Percentiles rank a stretch among this genome's conserved stretches.
phyloP scores from a whole-genome alignment of 2,888 invertebrate species.

The Balanococcus diminutus region DNA sequence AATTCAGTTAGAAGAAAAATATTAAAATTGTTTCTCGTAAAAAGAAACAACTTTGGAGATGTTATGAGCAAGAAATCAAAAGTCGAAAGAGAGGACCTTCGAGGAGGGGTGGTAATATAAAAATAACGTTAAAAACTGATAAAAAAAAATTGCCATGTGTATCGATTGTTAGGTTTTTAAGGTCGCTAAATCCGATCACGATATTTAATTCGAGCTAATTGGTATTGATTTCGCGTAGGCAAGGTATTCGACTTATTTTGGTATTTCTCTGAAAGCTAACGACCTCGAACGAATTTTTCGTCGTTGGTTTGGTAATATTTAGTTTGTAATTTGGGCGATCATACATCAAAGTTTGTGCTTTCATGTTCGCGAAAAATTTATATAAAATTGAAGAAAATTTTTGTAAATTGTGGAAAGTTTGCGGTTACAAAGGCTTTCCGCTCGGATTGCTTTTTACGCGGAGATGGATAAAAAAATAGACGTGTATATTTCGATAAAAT shows the following conservation, averaged over 20 bases:
- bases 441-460: neutral
- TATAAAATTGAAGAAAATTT: neutral
- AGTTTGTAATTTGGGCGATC: neutral
- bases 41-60: too few species aligned
- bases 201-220: neutral
- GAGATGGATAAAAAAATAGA: neutral
- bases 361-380: neutral
- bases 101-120: too few species aligned
- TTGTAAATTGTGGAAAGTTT: neutral
- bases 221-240: neutral
- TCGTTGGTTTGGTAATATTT: neutral
- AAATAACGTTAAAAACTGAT: too few species aligned
- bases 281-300: neutral
- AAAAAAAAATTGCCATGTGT: too few species aligned
- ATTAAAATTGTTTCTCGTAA: too few species aligned
- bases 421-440: neutral
- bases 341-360: neutral
- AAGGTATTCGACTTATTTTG: neutral
- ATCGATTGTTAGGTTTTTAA: neutral
- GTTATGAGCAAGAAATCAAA: too few species aligned
- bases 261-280: neutral
- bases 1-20: too few species aligned
- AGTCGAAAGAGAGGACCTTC: too few species aligned
- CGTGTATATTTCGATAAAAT: slow-evolving; percentile 27
- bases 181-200: neutral